Conservation (phyloP, 1,140 invertebrate species). For the Drosophila neocordata region DNA sequence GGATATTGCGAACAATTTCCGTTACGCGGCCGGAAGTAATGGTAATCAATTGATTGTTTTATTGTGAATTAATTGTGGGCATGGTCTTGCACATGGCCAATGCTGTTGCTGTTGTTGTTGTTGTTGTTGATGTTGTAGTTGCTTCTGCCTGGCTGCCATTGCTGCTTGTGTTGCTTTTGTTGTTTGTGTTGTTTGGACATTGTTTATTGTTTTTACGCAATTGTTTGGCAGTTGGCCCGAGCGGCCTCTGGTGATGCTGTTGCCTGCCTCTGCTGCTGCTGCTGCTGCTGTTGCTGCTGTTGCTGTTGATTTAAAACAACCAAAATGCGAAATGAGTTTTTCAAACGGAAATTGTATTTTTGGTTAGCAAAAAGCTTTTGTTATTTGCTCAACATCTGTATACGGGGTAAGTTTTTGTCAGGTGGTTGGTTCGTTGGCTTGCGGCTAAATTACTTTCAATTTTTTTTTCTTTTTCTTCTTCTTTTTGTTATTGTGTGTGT, state of each 20-base stretch:
- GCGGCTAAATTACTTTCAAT: slow-evolving; percentile 49
- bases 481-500: background rate
- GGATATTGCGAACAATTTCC: slow-evolving; percentile 77
- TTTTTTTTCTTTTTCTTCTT: slow-evolving; percentile 37
- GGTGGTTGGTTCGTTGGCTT: slow-evolving; percentile 24
- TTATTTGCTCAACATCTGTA: slow-evolving; percentile 48
- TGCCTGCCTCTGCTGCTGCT: slow-evolving; percentile 46
- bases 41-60: slow-evolving; percentile 81
- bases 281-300: slow-evolving; percentile 19
- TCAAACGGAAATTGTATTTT: slow-evolving; percentile 77
- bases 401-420: slow-evolving; percentile 46
- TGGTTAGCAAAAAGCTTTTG: slow-evolving; percentile 59
- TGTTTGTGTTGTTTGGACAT: slow-evolving; percentile 48
- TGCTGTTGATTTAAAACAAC: slow-evolving; percentile 78
- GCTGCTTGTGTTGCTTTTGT: slow-evolving; percentile 26
- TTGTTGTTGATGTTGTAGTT: slow-evolving; percentile 1
- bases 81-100: slow-evolving; percentile 63
- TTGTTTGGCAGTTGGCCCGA: slow-evolving; percentile 70
- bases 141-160: background rate
- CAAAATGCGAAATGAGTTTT: slow-evolving; percentile 79
- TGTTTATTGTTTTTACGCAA: slow-evolving; percentile 80
- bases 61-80: slow-evolving; percentile 79
- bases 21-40: slow-evolving; percentile 71
- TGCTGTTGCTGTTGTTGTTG: slow-evolving; percentile 26
- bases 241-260: slow-evolving; percentile 41